phyloP scores from a whole-genome alignment of 1,140 invertebrate genomes.

The Cydia splendana region DNA sequence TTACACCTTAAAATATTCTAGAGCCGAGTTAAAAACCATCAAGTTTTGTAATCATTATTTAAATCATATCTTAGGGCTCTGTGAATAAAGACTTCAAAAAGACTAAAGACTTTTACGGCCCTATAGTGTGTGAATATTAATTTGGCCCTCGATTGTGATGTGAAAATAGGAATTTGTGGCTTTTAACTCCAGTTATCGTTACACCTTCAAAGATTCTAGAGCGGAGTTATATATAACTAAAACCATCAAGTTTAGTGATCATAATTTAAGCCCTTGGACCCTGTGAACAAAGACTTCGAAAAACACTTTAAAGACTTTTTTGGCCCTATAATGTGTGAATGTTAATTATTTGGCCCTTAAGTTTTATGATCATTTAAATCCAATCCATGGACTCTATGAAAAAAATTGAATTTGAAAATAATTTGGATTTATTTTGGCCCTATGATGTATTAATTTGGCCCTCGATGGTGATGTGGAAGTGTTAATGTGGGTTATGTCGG shows the following conservation, averaged over 20 bases:
- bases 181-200: too few species aligned
- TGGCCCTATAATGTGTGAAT: not conserved
- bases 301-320: not conserved
- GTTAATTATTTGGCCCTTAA: not conserved
- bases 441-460: not conserved
- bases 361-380: too few species aligned
- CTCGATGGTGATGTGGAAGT: slow-evolving; percentile 35
- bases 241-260: too few species aligned
- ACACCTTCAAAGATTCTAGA: too few species aligned
- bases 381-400: slow-evolving; percentile 33
- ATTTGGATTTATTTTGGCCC: not conserved
- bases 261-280: not conserved
- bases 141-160: too few species aligned
- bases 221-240: too few species aligned
- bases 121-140: not conserved
- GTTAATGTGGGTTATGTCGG: slow-evolving; percentile 59
- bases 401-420: not conserved
- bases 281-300: not conserved
- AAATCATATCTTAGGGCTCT: too few species aligned
- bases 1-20: too few species aligned
- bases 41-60: too few species aligned
- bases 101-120: not conserved
- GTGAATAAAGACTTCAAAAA: too few species aligned
- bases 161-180: too few species aligned
- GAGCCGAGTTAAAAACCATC: too few species aligned